Evolutionary conservation across 2,888 invertebrate species (phyloP).

Genomic region (Platycheirus rosarum): DNA sequence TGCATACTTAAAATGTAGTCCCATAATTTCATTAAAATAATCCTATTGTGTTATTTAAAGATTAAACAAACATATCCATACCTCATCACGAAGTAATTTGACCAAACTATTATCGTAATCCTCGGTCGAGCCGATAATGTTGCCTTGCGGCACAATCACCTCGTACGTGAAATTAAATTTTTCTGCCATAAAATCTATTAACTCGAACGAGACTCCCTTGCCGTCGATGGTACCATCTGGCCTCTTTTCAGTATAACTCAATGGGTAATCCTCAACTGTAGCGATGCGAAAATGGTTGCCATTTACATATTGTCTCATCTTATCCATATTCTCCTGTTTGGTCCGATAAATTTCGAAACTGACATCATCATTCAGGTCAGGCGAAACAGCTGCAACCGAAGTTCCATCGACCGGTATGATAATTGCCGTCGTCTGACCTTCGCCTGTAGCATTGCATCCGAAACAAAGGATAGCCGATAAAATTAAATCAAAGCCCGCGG

Average conservation of each 20-base stretch:
- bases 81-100: conserved; percentile 85
- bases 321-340: conserved; percentile 76
- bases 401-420: neutral
- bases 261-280: conserved; percentile 85
- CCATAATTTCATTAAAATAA: too few relatives aligned
- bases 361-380: conserved; percentile 53
- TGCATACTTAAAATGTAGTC: too few relatives aligned
- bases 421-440: conserved; percentile 60
- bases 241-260: conserved; percentile 84
- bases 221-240: conserved; percentile 85
- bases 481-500: conserved; percentile 78
- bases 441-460: conserved; percentile 76
- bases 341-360: conserved; percentile 74
- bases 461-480: conserved; percentile 79
- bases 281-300: conserved; percentile 80
- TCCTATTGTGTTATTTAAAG: too few relatives aligned
- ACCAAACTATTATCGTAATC: conserved; percentile 85
- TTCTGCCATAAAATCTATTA: conserved; percentile 87
- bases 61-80: conserved; percentile 79
- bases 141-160: conserved; percentile 85
- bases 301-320: conserved; percentile 78
- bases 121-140: conserved; percentile 84
- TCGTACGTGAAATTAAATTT: conserved; percentile 90
- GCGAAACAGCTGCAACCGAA: conserved; percentile 56
- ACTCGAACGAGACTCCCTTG: conserved; percentile 88